These are phyloP conservation scores for Baronia brevicornis DNA, from an alignment of 2,888 invertebrate species.

Conservation along the genomic window DNA sequence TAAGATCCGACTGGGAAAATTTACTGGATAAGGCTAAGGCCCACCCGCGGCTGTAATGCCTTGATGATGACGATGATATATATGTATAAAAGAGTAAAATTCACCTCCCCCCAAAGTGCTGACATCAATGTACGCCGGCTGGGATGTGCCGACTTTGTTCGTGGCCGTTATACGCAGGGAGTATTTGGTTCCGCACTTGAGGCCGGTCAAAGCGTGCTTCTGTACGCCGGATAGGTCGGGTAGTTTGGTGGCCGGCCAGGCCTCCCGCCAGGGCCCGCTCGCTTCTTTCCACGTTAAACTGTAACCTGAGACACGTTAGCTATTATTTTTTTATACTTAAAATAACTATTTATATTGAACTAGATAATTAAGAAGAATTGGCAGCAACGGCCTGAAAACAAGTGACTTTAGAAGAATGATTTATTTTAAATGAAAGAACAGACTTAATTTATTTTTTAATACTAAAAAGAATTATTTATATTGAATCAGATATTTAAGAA, in stretches of 20 bases:
- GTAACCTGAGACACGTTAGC: constrained; percentile 58
- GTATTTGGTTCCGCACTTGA: constrained; percentile 90
- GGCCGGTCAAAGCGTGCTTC: constrained; percentile 80
- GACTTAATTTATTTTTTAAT: no score
- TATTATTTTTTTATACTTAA: no score
- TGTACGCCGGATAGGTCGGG: constrained; percentile 67
- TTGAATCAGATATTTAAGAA: no score
- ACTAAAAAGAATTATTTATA: no score
- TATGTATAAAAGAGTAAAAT: constrained; percentile 14
- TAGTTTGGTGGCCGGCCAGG: constrained; percentile 70
- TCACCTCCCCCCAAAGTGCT: constrained; percentile 78
- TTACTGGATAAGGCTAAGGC: no score
- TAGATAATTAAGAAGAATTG: neutral
- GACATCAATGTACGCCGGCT: constrained; percentile 77
- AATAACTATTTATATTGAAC: no score
- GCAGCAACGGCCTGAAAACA: neutral
- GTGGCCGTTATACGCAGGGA: constrained; percentile 87
- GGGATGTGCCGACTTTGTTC: constrained; percentile 88
- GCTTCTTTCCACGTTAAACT: constrained; percentile 69
- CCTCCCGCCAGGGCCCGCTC: constrained; percentile 73
- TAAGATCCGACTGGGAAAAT: no score
- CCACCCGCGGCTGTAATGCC: no score
- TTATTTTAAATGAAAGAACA: no score
- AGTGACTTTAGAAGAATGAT: neutral
- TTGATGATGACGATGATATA: no score